Evolutionary conservation across 2,113 vertebrate species (phyloP), one percentile per base, ranked within the genome.

Genomic region (Sinocyclocheilus grahami): DNA sequence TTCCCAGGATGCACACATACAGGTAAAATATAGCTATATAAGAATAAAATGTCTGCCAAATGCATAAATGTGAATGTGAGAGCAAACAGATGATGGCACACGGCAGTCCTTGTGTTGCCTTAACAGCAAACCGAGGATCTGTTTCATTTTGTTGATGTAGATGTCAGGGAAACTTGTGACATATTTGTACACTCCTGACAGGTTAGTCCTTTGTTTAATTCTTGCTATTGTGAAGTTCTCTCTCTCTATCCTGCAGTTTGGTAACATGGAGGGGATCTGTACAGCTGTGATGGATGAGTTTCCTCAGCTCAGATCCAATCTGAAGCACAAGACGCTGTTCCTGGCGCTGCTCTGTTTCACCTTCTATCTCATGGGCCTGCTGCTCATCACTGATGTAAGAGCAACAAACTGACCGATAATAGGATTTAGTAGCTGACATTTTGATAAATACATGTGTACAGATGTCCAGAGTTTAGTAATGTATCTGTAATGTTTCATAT

Each of bases 201-300:
- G 4, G 20, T 42, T 42, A 72, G 42, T 27, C 42, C 42, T 24
- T 76, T 76, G 72, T 76, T 51, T 76, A 76, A 76, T 27, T 76
- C n/a, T 27, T 51, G 71, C 22, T 48, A 76, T 48, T 75, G 22
- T 46, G 37, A 75, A n/a, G n/a, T 30, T 55, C 16, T 79, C 51
- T 82, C 16, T 20, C 46, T 84, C 5, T 48, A 1, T 82, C 6
- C 86, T 58, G 69, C 91, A 96, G 96, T 96, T 96, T 90, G 96
- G 96, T n/a, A 96, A 96, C 92, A 95, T 96, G 94, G 96, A 96
- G 87, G 96, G 94, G 71, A 96, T 96, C 90, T 95, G 94, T 3
- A 95, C 96, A 0, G 95, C 96, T 0, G 92, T 96, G 39, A 63
- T 96, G 84, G 96, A 96, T 30, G 95, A 95, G 92, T 95, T 96